A percentile compares a stretch with the other conserved stretches of the same genome.
These are phyloP conservation scores for Enteromius argenteus DNA, from an alignment of 2,797 vertebrate genomes.

Conservation along the genomic window DNA sequence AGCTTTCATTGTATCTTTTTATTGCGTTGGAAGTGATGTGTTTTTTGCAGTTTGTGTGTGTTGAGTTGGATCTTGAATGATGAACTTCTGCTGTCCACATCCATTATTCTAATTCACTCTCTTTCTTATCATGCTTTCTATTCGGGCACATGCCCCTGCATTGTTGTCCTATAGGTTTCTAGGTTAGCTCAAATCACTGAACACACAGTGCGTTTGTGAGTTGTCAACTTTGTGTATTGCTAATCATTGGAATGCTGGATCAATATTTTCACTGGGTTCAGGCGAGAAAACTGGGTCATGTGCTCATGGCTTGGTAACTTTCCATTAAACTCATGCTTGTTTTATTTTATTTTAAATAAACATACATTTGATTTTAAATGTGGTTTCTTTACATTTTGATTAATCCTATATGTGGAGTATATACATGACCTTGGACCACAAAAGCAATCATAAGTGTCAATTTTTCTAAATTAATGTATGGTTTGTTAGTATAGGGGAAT, in stretches of 20 bases:
- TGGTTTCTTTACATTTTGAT: background rate
- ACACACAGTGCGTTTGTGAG: constrained; percentile 14
- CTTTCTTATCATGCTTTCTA: background rate
- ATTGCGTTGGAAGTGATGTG: background rate
- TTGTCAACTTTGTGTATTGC: constrained; percentile 27
- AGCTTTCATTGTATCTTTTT: background rate
- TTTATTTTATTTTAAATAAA: background rate
- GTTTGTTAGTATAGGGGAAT: too few relatives aligned
- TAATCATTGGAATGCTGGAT: constrained; percentile 38
- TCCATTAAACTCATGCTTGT: constrained; percentile 27
- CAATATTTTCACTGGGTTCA: constrained; percentile 25
- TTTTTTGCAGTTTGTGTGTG: constrained; percentile 1
- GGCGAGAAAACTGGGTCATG: constrained; percentile 53
- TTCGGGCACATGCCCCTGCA: background rate
- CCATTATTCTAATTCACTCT: background rate
- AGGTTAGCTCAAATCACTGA: constrained; percentile 5
- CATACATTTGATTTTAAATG: too few relatives aligned
- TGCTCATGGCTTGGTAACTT: constrained; percentile 12
- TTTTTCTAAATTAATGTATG: too few relatives aligned
- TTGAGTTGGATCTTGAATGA: background rate
- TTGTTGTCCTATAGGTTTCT: constrained; percentile 19
- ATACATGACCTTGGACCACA: too few relatives aligned
- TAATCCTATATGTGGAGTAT: background rate
- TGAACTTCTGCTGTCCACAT: constrained; percentile 4
- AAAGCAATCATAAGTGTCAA: too few relatives aligned